Conservation (phyloP, 1,140 invertebrate genomes). For the Bicyclus anynana region DNA sequence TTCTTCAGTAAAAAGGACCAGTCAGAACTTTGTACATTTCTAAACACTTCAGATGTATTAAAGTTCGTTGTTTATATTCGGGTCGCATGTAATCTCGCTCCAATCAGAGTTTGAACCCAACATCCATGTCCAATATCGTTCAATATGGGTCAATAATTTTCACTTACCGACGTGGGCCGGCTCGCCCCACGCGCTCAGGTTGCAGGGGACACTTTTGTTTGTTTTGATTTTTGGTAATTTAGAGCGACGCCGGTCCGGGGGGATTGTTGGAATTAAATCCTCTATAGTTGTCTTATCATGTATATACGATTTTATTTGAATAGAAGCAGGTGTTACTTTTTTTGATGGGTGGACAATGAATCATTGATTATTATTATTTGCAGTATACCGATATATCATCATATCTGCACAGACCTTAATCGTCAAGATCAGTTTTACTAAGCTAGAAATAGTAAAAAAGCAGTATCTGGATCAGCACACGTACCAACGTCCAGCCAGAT, state of each 20-base stretch:
- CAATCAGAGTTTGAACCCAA: not conserved
- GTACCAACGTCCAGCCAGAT: too few species aligned
- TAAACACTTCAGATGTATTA: too few species aligned
- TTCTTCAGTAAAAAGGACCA: too few species aligned
- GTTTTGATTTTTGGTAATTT: slow-evolving; percentile 1
- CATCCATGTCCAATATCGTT: not conserved
- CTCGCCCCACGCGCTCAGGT: not conserved
- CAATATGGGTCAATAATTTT: not conserved
- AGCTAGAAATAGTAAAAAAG: too few species aligned
- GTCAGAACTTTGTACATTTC: too few species aligned
- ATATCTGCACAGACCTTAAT: too few species aligned
- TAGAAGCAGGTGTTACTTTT: not conserved
- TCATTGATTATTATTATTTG: too few species aligned
- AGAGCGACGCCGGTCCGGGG: not conserved
- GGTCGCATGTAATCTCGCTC: not conserved
- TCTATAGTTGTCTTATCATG: not conserved
- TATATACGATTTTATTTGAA: too few species aligned
- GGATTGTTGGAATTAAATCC: not conserved
- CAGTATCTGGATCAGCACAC: too few species aligned
- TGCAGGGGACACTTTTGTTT: slow-evolving; percentile 3
- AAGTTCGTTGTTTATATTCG: too few species aligned
- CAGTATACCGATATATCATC: too few species aligned
- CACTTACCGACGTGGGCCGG: not conserved
- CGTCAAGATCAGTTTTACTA: too few species aligned
- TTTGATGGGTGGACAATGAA: not conserved